phyloP scores from a whole-genome alignment of 2,888 invertebrate species.

The Cheilosia scutellata region DNA sequence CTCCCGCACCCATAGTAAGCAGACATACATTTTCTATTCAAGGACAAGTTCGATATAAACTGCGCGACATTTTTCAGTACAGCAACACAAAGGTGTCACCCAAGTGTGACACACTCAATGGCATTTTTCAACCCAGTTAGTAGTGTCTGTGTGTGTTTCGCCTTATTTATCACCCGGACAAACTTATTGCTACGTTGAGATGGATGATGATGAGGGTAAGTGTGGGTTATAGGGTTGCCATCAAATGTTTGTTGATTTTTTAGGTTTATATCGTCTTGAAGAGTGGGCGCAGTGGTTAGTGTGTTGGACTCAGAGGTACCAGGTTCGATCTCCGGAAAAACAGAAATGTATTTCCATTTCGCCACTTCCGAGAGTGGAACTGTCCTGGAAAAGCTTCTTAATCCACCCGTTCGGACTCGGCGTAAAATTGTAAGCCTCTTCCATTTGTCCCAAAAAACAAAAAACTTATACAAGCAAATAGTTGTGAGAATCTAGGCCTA shows the following conservation, averaged over 20 bases:
- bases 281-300: no score
- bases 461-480: no score
- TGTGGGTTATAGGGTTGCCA: slow-evolving; percentile 3
- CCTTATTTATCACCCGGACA: not conserved
- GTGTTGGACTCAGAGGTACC: no score
- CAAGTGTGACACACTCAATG: slow-evolving; percentile 25
- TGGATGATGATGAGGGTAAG: slow-evolving; percentile 34
- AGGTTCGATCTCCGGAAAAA: no score
- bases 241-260: not conserved
- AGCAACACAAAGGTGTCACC: slow-evolving; percentile 32
- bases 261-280: no score
- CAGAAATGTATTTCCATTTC: no score
- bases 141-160: not conserved
- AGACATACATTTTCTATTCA: slow-evolving; percentile 31
- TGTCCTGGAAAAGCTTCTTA: no score
- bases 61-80: slow-evolving; percentile 49
- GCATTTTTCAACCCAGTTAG: slow-evolving; percentile 23
- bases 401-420: no score
- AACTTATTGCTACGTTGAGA: not conserved
- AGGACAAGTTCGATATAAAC: slow-evolving; percentile 58
- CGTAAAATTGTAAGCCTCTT: no score
- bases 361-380: no score
- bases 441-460: no score
- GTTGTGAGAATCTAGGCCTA: no score
- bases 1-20: not conserved